These are phyloP conservation scores for Orchestes rusci DNA, from an alignment of 2,888 invertebrate species.

Conservation along the genomic window DNA sequence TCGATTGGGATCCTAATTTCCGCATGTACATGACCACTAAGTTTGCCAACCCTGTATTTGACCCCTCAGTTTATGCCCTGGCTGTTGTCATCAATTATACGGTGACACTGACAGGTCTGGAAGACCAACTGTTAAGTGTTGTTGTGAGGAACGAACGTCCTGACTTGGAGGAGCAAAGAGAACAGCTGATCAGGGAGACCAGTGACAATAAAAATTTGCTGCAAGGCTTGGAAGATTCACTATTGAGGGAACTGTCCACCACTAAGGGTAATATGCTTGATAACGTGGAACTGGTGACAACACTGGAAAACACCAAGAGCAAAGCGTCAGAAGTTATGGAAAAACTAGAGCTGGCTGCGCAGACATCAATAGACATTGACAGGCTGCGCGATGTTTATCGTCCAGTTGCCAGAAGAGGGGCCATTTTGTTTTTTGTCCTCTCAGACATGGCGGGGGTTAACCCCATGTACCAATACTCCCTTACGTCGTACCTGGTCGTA, in stretches of 20 bases:
- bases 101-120: slow-evolving; percentile 78
- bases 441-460: slow-evolving; percentile 86
- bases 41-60: slow-evolving; percentile 79
- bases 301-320: slow-evolving; percentile 81
- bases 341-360: slow-evolving; percentile 68
- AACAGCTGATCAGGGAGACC: slow-evolving; percentile 74
- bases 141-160: slow-evolving; percentile 82
- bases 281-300: slow-evolving; percentile 77
- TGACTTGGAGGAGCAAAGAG: slow-evolving; percentile 83
- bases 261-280: slow-evolving; percentile 91
- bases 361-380: slow-evolving; percentile 76
- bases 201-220: slow-evolving; percentile 79
- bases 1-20: slow-evolving; percentile 84
- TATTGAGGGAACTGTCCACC: slow-evolving; percentile 75
- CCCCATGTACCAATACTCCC: slow-evolving; percentile 88
- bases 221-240: slow-evolving; percentile 76
- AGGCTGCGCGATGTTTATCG: slow-evolving; percentile 77
- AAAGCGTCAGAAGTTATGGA: slow-evolving; percentile 78
- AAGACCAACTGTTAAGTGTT: slow-evolving; percentile 84
- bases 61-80: slow-evolving; percentile 79
- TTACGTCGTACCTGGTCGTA: slow-evolving; percentile 77
- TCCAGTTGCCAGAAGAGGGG: slow-evolving; percentile 77
- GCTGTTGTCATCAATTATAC: slow-evolving; percentile 88
- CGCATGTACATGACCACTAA: slow-evolving; percentile 85
- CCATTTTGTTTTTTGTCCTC: slow-evolving; percentile 83